Base-by-base conservation (phyloP, 2,113 vertebrate genomes). In the Nannobrachium achirus region DNA sequence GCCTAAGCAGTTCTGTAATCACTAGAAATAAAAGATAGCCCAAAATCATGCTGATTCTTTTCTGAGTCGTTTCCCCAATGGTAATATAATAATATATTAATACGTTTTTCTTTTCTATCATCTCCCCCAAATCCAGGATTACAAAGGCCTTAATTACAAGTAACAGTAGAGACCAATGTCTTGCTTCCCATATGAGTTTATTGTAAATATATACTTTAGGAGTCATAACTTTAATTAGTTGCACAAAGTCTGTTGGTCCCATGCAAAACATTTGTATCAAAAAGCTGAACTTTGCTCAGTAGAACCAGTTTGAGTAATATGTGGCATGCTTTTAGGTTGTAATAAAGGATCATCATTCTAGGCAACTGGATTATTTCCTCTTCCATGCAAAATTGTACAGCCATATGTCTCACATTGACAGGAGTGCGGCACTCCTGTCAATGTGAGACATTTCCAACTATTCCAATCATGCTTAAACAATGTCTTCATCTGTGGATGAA, bases 161-260 rank as follows among this genome's bases (percentile, higher is more conserved):
- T n/a, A 19, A 67, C 39, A 71, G 58, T 52, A 51, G 56, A 60
- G 51, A 38, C 67, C 39, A 18, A 45, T 7, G 59, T 62, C 62
- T 67, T 76, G 59, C 73, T 81, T 89, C 69, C 80, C 78, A 87
- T 82, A 64, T 73, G 58, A 60, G 69, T 93, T 93, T 93, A 92
- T 92, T 92, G 89, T 86, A 93, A 92, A 92, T 92, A 91, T 92
- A 91, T 82, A 88, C 58, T 85, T 71, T n/a, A n/a, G n/a, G n/a
- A n/a, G n/a, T n/a, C 85, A 71, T 83, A 71, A 79, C 73, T 84
- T 72, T 79, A 82, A 80, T 86, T 84, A 89, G 61, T 81, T 80
- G 56, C 86, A 92, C 88, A 92, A 91, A 92, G 89, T 91, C 79
- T 70, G 69, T 82, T 90, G 86, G 84, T 80, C 85, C 85, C 91